Evolutionary conservation across 1,140 invertebrate species (phyloP), one percentile per base, ranked within the genome.

Genomic region (Zaprionus kolodkinae): DNA sequence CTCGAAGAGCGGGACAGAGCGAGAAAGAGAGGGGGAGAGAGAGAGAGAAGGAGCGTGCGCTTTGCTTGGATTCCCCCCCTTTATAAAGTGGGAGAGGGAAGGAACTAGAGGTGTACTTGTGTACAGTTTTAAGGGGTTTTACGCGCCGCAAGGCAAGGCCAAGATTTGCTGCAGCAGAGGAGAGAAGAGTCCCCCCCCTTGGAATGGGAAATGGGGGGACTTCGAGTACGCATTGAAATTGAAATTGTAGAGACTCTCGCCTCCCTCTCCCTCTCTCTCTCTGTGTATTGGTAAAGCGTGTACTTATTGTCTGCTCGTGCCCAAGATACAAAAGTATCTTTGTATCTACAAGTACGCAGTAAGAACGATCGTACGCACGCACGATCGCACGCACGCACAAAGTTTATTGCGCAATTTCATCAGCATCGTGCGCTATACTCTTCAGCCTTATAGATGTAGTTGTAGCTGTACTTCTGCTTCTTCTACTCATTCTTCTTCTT

Each of bases 371-470:
- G 65, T 15, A 63, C 56, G 63, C 57, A 68, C 66, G 52, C 78
- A 63, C 56, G 63, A 52, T 64, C 66, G 52, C 78, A 62, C 56
- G 63, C 57, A 60, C n/a, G n/a, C n/a, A n/a, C n/a, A 43, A 73
- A 67, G 45, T 50, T 25, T 50, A 72, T 72, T 67, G 64, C 71
- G 71, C 71, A 72, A 72, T 68, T 68, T 33, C 43, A 65, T 33
- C 43, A 65, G 40, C 25, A 56, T 66, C 54, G 38, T 15, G 27
- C 27, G 27, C 55, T 59, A 27, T 27, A 30, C 27, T 30, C 3
- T 30, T 5, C 6, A 30, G 27, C 27, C 4, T 5, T 30, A 30
- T 30, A 1, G 30, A 11, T 62, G 13, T 27, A 27, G 13, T 43
- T 60, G 59, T 43, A 36, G 15, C 33, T 66, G 40, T 59, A 13